Percentiles rank a stretch among this genome's conserved stretches.
phyloP scores from a whole-genome alignment of 92 coral and sea anemone species.

The Zoanthus sociatus region DNA sequence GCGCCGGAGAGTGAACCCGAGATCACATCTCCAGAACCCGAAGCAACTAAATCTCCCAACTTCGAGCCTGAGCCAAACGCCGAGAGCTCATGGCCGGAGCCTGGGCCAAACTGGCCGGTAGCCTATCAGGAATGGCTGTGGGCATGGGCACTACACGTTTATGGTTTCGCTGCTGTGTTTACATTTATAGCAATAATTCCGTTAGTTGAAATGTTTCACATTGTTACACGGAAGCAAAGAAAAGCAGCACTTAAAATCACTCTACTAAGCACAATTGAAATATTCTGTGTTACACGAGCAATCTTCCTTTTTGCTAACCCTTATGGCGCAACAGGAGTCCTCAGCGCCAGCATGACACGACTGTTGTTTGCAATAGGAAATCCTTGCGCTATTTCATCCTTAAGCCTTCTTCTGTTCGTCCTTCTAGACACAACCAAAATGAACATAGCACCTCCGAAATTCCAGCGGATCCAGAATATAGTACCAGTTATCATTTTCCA shows the following conservation, averaged over 20 bases:
- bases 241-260: conserved; percentile 80
- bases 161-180: conserved; percentile 80
- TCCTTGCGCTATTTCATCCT: conserved; percentile 89
- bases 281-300: conserved; percentile 82
- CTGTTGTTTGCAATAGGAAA: conserved; percentile 88
- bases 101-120: conserved; percentile 90
- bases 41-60: conserved; percentile 33
- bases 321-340: conserved; percentile 73
- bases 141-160: conserved; percentile 95
- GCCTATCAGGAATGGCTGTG: conserved; percentile 80
- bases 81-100: conserved; percentile 91
- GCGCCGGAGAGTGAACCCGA: conserved; percentile 37
- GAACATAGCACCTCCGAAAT: conserved; percentile 93
- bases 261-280: conserved; percentile 68
- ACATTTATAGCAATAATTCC: conserved; percentile 65
- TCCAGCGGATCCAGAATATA: conserved; percentile 81
- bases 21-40: conserved; percentile 43
- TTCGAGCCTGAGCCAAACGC: conserved; percentile 81
- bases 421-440: conserved; percentile 96
- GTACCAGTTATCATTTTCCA: conserved; percentile 76
- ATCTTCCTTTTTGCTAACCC: conserved; percentile 77
- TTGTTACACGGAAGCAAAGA: conserved; percentile 55
- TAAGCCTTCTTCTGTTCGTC: conserved; percentile 86
- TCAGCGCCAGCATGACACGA: conserved; percentile 60
- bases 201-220: conserved; percentile 67